Conservation (phyloP, 2,888 invertebrate genomes). For the Hydrotaea diabolus region DNA sequence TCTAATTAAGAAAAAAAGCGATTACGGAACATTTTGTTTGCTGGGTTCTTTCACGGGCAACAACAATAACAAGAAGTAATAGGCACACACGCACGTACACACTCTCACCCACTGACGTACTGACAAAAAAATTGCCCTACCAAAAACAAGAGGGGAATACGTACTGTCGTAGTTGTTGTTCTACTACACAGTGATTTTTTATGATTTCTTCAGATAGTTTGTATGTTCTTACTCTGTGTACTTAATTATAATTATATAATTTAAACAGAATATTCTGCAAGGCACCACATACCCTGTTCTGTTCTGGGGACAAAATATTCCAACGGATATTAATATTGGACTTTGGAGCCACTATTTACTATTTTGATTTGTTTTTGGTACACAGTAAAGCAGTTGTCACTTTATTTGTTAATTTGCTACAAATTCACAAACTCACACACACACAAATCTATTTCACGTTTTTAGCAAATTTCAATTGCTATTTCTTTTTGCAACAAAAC, state of each 20-base stretch:
- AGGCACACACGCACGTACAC: neutral
- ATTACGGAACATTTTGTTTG: conserved; percentile 14
- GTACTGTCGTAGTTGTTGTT: conserved; percentile 15
- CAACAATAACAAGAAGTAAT: too few species aligned
- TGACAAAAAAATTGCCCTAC: conserved; percentile 43
- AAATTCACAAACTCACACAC: neutral
- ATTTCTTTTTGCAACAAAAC: neutral
- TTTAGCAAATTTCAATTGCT: neutral
- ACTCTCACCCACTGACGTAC: neutral
- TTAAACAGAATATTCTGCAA: conserved; percentile 34
- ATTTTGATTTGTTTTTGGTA: neutral
- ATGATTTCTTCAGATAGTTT: conserved; percentile 9
- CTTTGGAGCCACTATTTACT: conserved; percentile 51
- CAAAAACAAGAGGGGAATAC: conserved; percentile 32
- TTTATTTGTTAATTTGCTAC: neutral
- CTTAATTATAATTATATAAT: conserved; percentile 62
- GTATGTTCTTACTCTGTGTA: too few species aligned
- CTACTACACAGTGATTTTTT: neutral
- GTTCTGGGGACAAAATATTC: conserved; percentile 24
- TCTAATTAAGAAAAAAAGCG: neutral
- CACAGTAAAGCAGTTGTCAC: neutral
- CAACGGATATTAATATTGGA: conserved; percentile 34
- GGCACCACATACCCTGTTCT: conserved; percentile 45
- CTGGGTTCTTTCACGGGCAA: too few species aligned
- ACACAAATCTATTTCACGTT: neutral